Evolutionary conservation across 2,888 invertebrate species (phyloP).

Genomic region (Latrodectus hesperus): DNA sequence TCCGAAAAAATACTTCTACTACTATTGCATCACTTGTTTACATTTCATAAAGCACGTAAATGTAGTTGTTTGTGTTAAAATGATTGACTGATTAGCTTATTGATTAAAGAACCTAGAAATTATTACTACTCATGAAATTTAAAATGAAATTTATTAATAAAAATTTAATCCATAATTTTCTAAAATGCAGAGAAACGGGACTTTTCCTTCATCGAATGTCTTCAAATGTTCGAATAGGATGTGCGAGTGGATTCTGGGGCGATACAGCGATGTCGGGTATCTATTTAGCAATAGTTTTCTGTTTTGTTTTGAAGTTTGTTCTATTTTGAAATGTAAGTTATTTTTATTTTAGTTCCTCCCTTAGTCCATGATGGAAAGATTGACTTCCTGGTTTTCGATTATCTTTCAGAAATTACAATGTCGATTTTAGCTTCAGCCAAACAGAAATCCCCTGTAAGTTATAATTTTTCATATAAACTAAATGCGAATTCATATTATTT

Average conservation of each 20-base stretch:
- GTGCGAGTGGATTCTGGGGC: slow-evolving; percentile 78
- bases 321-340: too few relatives aligned
- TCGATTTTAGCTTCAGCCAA: slow-evolving; percentile 77
- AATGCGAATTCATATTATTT: not conserved
- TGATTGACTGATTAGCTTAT: not conserved
- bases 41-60: not conserved
- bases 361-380: slow-evolving; percentile 76
- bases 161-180: slow-evolving; percentile 19
- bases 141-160: slow-evolving; percentile 16
- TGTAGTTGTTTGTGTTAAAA: not conserved
- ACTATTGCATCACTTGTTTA: slow-evolving; percentile 10
- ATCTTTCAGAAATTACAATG: slow-evolving; percentile 78
- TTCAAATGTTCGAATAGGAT: slow-evolving; percentile 74
- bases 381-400: slow-evolving; percentile 77
- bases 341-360: slow-evolving; percentile 75
- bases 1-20: slow-evolving; percentile 16
- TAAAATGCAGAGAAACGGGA: slow-evolving; percentile 48
- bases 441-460: slow-evolving; percentile 75
- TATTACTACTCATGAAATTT: not conserved
- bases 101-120: not conserved
- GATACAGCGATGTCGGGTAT: slow-evolving; percentile 77
- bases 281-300: slow-evolving; percentile 78
- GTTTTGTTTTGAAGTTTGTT: too few relatives aligned
- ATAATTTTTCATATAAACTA: slow-evolving; percentile 3
- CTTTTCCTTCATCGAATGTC: slow-evolving; percentile 36